Conservation (phyloP, 2,888 invertebrate genomes). For the Clepsis dumicolana region DNA sequence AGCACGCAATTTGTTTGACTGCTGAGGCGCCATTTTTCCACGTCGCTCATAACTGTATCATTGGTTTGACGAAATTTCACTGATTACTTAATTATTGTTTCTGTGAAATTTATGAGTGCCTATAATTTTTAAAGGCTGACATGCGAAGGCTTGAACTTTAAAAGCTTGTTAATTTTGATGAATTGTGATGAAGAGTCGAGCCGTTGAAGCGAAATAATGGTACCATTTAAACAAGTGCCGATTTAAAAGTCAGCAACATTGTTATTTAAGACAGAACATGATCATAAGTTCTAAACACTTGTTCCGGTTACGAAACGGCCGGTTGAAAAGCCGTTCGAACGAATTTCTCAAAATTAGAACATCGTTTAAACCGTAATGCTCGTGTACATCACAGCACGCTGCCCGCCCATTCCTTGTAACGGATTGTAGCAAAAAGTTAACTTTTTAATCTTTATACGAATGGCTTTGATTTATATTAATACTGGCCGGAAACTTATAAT, state of each 20-base stretch:
- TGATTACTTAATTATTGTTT: constrained; percentile 81
- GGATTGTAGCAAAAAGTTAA: constrained; percentile 48
- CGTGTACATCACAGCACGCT: constrained; percentile 50
- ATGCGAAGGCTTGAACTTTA: constrained; percentile 51
- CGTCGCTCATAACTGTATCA: constrained; percentile 77
- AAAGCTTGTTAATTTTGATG: constrained; percentile 41
- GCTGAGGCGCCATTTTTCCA: constrained; percentile 68
- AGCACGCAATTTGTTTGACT: constrained; percentile 56
- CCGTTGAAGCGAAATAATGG: not conserved
- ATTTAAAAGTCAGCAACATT: constrained; percentile 37
- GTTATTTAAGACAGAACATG: constrained; percentile 33
- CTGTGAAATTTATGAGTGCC: constrained; percentile 56
- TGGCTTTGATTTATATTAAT: constrained; percentile 42
- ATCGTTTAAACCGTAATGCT: constrained; percentile 49
- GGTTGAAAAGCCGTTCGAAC: constrained; percentile 29
- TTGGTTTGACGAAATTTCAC: constrained; percentile 74
- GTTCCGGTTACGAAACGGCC: constrained; percentile 39
- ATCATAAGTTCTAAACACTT: constrained; percentile 31
- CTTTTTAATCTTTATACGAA: constrained; percentile 43
- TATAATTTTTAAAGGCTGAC: constrained; percentile 63
- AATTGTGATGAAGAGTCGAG: constrained; percentile 34
- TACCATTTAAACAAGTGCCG: constrained; percentile 24
- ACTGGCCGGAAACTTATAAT: constrained; percentile 55
- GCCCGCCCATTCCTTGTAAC: constrained; percentile 57
- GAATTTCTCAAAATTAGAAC: constrained; percentile 56